A percentile compares a stretch with the other conserved stretches of the same genome.
Conservation (phyloP, 2,113 vertebrate species). For the Erythrocebus patas region DNA sequence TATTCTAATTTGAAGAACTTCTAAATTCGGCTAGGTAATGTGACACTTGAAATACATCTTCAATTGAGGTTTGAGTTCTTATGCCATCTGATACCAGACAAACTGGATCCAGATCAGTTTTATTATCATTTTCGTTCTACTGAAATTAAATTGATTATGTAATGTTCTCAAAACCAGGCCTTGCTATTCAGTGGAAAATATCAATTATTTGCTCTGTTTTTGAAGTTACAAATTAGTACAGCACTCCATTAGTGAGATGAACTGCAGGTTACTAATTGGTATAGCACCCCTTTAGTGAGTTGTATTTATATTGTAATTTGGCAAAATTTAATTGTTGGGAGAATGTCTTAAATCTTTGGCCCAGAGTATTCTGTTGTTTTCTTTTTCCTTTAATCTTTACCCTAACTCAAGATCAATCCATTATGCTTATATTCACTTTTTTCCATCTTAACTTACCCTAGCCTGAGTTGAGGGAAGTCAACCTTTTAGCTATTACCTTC, state of each 20-base stretch:
- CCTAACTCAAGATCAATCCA: not conserved
- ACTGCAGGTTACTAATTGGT: slow-evolving; percentile 51
- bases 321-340: slow-evolving; percentile 36
- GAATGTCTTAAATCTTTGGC: slow-evolving; percentile 31
- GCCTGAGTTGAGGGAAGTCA: not conserved
- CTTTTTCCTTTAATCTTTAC: not conserved
- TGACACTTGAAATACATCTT: not conserved
- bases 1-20: not conserved
- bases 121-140: not conserved
- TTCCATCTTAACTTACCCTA: not conserved
- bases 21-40: not conserved
- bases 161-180: not conserved
- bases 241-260: slow-evolving; percentile 38
- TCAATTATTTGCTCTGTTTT: slow-evolving; percentile 51
- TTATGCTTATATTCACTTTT: not conserved
- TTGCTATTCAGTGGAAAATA: slow-evolving; percentile 18
- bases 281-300: slow-evolving; percentile 13
- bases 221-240: slow-evolving; percentile 28
- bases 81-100: not conserved
- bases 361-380: not conserved
- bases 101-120: not conserved
- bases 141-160: slow-evolving; percentile 3
- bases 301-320: slow-evolving; percentile 24
- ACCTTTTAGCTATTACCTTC: not conserved
- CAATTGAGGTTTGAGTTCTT: not conserved